A percentile compares a stretch with the other conserved stretches of the same genome.
Conservation (phyloP, 2,113 vertebrate genomes). For the Podiceps cristatus region DNA sequence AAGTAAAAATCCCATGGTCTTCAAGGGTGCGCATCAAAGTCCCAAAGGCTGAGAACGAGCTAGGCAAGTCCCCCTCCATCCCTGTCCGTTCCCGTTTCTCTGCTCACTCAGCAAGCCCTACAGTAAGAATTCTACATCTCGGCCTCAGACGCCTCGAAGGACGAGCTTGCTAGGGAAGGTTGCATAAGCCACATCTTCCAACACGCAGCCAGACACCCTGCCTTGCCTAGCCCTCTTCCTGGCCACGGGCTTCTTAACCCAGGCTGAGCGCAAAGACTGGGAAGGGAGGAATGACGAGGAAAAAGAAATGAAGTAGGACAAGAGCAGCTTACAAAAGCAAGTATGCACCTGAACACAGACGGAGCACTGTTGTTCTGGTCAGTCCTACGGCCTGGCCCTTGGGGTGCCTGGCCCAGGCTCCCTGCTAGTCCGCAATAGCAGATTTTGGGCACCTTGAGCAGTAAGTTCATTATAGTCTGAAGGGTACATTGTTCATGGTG, state of each 20-base stretch:
- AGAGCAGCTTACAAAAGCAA: not conserved
- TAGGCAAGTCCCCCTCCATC: not conserved
- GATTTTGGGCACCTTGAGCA: not conserved
- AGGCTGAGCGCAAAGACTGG: not conserved
- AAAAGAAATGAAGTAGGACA: not conserved
- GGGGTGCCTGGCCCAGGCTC: not conserved
- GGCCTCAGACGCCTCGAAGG: not conserved
- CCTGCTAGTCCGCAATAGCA: not conserved
- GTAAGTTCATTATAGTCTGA: not conserved
- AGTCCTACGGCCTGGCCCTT: not conserved
- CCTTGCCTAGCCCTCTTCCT: not conserved
- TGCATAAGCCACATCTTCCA: not conserved
- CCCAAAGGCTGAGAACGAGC: not conserved
- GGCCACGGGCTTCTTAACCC: not conserved
- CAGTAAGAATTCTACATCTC: not conserved
- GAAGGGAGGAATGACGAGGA: accelerated
- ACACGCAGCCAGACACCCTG: not conserved
- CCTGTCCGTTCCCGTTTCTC: not conserved
- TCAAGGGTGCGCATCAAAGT: not conserved
- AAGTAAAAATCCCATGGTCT: not conserved
- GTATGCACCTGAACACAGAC: accelerated
- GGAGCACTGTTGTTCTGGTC: no score
- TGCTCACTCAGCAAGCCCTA: not conserved
- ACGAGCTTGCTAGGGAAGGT: no score
- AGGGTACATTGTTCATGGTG: accelerated